These are phyloP conservation scores for Hydractinia echinata DNA, from an alignment of 30 jellyfish, hydroid and myxozoan genomes.

Conservation along the genomic window DNA sequence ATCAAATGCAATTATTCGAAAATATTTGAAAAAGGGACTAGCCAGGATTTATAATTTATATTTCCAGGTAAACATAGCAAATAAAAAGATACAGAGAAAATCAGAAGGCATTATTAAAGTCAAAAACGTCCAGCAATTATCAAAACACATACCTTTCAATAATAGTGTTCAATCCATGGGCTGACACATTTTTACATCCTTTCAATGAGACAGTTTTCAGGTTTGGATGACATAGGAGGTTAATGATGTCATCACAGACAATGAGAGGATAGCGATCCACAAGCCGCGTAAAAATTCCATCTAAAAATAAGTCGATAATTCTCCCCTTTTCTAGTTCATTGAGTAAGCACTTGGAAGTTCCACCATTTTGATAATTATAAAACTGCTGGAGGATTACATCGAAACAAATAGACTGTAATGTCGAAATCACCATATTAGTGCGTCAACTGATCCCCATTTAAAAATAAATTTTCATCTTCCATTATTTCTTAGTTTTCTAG, in stretches of 20 bases:
- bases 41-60: too few species aligned
- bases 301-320: neutral
- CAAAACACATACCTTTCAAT: slow-evolving; percentile 20
- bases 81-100: too few species aligned
- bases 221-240: slow-evolving; percentile 20
- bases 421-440: neutral
- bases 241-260: slow-evolving; percentile 29
- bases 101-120: too few species aligned
- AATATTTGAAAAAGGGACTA: too few species aligned
- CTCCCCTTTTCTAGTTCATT: neutral
- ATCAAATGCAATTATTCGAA: too few species aligned
- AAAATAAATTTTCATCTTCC: too few species aligned
- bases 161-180: slow-evolving; percentile 39
- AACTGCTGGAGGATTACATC: slow-evolving; percentile 2
- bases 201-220: slow-evolving; percentile 28
- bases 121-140: too few species aligned
- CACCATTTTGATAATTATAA: slow-evolving; percentile 6
- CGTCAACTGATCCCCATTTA: too few species aligned
- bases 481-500: too few species aligned
- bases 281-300: slow-evolving; percentile 5
- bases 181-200: slow-evolving; percentile 39
- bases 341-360: neutral
- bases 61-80: too few species aligned
- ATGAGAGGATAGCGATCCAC: slow-evolving; percentile 25
- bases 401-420: slow-evolving; percentile 5